Conservation (phyloP, 2,797 vertebrate species). For the Chelonia mydas region DNA sequence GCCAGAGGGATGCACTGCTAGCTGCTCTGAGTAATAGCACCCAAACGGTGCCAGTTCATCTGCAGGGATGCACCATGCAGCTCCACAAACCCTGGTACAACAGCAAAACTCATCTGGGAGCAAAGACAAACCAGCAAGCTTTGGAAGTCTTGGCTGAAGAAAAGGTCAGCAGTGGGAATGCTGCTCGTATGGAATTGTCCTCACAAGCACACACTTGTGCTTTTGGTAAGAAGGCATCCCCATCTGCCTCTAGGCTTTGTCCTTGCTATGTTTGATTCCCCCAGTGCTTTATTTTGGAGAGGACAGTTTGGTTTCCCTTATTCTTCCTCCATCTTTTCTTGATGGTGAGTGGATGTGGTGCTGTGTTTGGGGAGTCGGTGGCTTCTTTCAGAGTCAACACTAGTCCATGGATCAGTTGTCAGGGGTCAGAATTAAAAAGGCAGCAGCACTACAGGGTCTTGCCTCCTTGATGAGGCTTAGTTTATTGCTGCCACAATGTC, state of each 20-base stretch:
- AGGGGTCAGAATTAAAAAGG: neutral
- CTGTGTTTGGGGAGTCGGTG: fast-evolving
- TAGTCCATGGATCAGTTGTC: neutral
- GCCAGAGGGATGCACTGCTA: fast-evolving
- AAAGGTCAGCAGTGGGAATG: neutral
- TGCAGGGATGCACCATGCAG: neutral
- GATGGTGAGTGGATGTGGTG: fast-evolving
- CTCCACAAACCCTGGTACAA: neutral
- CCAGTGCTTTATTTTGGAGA: neutral
- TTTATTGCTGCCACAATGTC: neutral
- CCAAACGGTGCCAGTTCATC: neutral
- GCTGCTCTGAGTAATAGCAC: neutral
- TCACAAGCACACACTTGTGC: neutral
- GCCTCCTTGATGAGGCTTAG: neutral
- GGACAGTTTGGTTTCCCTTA: neutral
- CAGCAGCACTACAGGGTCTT: neutral
- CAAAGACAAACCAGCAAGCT: neutral
- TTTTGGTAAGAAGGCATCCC: neutral
- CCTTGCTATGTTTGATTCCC: neutral
- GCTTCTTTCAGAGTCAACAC: neutral
- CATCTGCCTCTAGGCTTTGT: neutral
- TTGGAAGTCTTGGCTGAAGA: neutral
- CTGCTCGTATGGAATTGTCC: neutral
- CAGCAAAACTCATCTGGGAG: neutral
- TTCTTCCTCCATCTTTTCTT: neutral